Percentiles rank a stretch among this genome's conserved stretches.
Evolutionary conservation across 2,113 vertebrate species (phyloP).

Genomic region (Delphinapterus leucas): DNA sequence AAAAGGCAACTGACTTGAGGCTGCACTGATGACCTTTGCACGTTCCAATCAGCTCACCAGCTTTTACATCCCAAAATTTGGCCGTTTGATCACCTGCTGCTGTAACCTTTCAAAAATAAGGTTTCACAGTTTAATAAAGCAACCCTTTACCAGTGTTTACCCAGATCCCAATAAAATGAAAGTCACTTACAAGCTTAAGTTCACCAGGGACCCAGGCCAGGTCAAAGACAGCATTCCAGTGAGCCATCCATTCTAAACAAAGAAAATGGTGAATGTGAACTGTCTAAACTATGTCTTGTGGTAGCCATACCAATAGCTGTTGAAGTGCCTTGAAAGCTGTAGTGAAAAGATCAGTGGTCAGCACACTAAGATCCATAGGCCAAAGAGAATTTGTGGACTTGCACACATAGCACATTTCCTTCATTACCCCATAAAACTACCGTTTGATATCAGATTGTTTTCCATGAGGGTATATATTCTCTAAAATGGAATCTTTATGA

Average conservation of each 20-base stretch:
- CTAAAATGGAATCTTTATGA: not conserved
- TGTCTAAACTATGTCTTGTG: not conserved
- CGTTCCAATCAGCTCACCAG: conserved; percentile 90
- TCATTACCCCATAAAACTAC: not conserved
- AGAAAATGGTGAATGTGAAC: conserved; percentile 60
- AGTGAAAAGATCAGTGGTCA: not conserved
- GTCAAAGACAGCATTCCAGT: conserved; percentile 97
- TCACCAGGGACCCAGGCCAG: conserved; percentile 96
- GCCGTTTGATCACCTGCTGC: conserved; percentile 97
- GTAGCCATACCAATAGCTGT: not conserved
- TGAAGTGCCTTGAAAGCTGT: not conserved
- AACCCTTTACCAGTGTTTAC: not conserved
- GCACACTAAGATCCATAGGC: not conserved
- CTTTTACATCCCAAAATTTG: conserved; percentile 93
- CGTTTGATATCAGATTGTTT: not conserved
- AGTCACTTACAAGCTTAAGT: conserved; percentile 89
- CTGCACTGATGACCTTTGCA: conserved; percentile 98
- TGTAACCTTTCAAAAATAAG: conserved; percentile 88
- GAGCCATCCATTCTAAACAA: conserved; percentile 93
- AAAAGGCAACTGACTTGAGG: conserved; percentile 95
- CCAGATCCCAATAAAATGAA: conserved; percentile 54
- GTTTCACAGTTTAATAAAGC: conserved; percentile 47
- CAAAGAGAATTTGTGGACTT: not conserved
- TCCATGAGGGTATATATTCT: not conserved
- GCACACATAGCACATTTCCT: not conserved